Conservation (phyloP, 2,888 invertebrate genomes). For the Tethea ocularis region DNA sequence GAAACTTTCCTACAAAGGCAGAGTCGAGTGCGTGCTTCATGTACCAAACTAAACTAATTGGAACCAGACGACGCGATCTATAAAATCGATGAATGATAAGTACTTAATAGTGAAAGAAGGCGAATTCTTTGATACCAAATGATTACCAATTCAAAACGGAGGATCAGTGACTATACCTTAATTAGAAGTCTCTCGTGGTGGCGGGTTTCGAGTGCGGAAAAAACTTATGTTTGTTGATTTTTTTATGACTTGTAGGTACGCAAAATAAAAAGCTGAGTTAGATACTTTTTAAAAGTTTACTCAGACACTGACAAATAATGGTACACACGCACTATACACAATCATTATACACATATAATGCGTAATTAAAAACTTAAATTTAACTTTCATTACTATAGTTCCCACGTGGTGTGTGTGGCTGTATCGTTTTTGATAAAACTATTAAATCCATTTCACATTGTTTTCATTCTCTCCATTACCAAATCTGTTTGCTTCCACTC, state of each 20-base stretch:
- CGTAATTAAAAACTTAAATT: no score
- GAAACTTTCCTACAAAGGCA: conserved; percentile 15
- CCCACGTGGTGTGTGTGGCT: no score
- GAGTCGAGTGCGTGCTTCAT: conserved; percentile 24
- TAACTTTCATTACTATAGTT: no score
- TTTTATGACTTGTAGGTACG: conserved; percentile 26
- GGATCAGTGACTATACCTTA: conserved; percentile 63
- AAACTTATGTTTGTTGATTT: conserved; percentile 22
- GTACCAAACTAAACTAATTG: conserved; percentile 55
- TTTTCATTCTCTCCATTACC: no score
- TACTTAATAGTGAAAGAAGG: conserved; percentile 44
- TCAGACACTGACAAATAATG: not conserved
- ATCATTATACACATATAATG: no score
- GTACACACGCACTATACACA: no score
- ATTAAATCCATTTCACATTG: no score
- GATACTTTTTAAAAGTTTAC: not conserved
- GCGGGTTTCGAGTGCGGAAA: conserved; percentile 24
- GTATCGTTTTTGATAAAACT: no score
- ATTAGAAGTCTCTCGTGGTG: conserved; percentile 67
- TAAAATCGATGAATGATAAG: conserved; percentile 35
- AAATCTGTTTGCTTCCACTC: no score
- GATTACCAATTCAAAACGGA: conserved; percentile 78
- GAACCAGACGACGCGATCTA: conserved; percentile 43
- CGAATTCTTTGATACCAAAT: conserved; percentile 73
- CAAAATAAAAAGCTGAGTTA: not conserved